A percentile compares a stretch with the other conserved stretches of the same genome.
phyloP scores from a whole-genome alignment of 2,797 vertebrate species.

The Cryptoblepharus egeriae region DNA sequence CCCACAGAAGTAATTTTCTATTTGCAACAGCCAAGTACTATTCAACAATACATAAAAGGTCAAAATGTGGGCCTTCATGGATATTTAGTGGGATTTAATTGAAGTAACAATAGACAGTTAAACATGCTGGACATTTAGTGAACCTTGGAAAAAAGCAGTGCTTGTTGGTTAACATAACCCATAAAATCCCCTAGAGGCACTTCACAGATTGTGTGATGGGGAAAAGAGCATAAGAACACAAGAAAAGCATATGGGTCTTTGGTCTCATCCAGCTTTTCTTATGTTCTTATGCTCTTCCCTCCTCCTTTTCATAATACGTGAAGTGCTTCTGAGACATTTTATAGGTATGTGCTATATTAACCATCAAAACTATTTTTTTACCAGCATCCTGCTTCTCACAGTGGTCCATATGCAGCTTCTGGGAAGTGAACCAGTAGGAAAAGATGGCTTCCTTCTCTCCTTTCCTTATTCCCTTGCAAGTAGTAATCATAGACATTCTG shows the following conservation, averaged over 20 bases:
- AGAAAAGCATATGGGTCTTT: too few relatives aligned
- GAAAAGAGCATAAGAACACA: too few relatives aligned
- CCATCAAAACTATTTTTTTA: too few relatives aligned
- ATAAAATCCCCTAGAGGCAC: not conserved
- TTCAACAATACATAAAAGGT: slow-evolving; percentile 11
- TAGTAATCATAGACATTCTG: too few relatives aligned
- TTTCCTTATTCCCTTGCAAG: too few relatives aligned
- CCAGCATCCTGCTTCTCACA: too few relatives aligned
- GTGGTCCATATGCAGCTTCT: too few relatives aligned
- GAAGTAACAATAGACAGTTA: not conserved
- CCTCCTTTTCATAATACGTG: not conserved
- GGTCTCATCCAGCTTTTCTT: too few relatives aligned
- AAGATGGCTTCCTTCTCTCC: too few relatives aligned
- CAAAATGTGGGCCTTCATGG: not conserved
- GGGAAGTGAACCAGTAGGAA: too few relatives aligned
- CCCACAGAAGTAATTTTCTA: slow-evolving; percentile 10
- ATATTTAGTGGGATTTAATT: not conserved
- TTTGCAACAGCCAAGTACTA: slow-evolving; percentile 2
- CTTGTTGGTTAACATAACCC: not conserved
- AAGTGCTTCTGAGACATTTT: not conserved
- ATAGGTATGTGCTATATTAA: not conserved
- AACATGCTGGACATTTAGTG: not conserved
- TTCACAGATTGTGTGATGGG: not conserved
- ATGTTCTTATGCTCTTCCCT: too few relatives aligned
- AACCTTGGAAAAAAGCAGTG: not conserved